These are phyloP conservation scores for Eudorcas thomsonii DNA, from an alignment of 2,113 vertebrate species.

Conservation along the genomic window DNA sequence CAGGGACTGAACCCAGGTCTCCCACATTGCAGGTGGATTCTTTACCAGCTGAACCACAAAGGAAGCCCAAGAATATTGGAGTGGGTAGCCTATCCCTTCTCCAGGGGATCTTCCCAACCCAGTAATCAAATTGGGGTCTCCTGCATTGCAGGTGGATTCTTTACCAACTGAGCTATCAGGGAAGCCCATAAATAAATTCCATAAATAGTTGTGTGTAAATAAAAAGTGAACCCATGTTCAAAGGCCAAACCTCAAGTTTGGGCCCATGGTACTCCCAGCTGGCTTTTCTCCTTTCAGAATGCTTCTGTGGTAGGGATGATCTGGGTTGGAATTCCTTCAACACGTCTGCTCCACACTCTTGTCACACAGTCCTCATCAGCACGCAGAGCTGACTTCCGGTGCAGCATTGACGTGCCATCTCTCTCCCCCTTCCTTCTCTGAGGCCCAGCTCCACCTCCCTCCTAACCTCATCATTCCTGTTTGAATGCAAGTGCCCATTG, in stretches of 20 bases:
- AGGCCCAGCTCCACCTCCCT: not conserved
- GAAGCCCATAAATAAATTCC: not conserved
- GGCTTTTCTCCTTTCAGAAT: not conserved
- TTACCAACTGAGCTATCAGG: not conserved
- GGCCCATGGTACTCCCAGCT: not conserved
- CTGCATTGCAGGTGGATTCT: not conserved
- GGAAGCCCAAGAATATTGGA: not conserved
- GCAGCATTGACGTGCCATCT: not conserved
- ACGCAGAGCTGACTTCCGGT: not conserved
- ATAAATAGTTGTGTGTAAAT: not conserved
- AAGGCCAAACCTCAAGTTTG: not conserved
- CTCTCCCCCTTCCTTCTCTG: not conserved
- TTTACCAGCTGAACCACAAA: not conserved
- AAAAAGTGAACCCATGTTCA: not conserved
- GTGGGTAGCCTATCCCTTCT: not conserved
- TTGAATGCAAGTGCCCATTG: rapidly evolving
- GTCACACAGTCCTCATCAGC: too few species aligned
- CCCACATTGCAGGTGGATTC: not conserved
- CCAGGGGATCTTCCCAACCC: not conserved
- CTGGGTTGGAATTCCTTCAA: not conserved
- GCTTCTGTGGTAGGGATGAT: not conserved
- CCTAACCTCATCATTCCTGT: not conserved
- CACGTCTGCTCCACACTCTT: too few species aligned
- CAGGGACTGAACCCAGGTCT: not conserved
- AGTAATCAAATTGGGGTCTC: not conserved